Evolutionary conservation across 2,888 invertebrate species (phyloP), one percentile per base, ranked within the genome.

Genomic region (Schizaphis graminum): DNA sequence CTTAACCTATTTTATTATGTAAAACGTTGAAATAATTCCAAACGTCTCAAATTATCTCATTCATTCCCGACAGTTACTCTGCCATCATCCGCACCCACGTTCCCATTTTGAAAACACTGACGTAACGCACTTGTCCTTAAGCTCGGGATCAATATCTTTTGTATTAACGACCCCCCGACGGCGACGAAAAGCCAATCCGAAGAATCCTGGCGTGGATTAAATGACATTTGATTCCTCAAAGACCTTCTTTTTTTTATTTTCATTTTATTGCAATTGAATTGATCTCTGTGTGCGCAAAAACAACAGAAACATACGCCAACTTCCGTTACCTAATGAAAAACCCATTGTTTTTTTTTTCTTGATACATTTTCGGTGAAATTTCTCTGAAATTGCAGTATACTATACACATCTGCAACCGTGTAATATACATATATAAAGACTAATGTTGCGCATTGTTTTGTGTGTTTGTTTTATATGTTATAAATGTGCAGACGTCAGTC

Each of bases 401-500:
- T n/a, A 67, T n/a, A 67, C 67, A n/a, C 1, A 35, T 77, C 44
- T 47, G 44, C 35, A 35, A 8, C 47, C 47, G 47, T n/a, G 21
- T n/a, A 11, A 77, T 13, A 84, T 41, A 41, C 44, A 84, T 35
- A n/a, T 8, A n/a, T 16, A n/a, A 49, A 24, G 11, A 88, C 88
- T 21, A 88, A 35, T 88, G 53, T 35, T 21, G 21, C 10, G 53
- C 5, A 35, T n/a, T n/a, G 35, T 88, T 84, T 53, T n/a, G 16
- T 49, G 49, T 61, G 26, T 88, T 86, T 53, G n/a, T 94, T 49
- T 91, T 61, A 11, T 94, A 44, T 94, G 26, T 86, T 53, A 53
- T 53, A 21, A 16, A 53, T 53, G 21, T 53, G 5, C 88, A 95
- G 95, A 94, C 91, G 95, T 97, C 97, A n/a, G 97, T 98, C 95